Conservation (phyloP, 2,888 invertebrate species). For the Napeogenes sylphis region DNA sequence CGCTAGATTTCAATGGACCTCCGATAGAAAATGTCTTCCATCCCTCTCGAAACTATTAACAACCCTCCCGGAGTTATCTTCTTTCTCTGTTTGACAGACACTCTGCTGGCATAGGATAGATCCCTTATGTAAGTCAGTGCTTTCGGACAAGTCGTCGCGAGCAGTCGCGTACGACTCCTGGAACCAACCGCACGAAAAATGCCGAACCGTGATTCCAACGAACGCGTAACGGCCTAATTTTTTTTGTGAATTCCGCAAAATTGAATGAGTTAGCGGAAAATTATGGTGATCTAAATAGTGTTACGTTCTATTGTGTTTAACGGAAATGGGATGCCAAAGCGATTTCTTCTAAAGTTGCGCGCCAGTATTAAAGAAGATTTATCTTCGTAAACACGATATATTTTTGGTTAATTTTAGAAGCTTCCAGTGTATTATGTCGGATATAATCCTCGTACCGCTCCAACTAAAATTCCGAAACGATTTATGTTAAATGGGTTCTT, state of each 20-base stretch:
- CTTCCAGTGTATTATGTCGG: constrained; percentile 51
- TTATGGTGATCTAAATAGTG: constrained; percentile 35
- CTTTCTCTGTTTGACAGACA: constrained; percentile 58
- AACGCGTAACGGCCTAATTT: constrained; percentile 21
- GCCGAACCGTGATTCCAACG: constrained; percentile 42
- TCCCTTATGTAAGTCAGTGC: constrained; percentile 77
- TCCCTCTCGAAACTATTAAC: constrained; percentile 60
- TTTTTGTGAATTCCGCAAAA: constrained; percentile 34
- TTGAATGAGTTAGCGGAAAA: constrained; percentile 46
- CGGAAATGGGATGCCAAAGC: constrained; percentile 48
- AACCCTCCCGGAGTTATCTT: constrained; percentile 57
- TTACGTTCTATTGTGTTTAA: constrained; percentile 42
- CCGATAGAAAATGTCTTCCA: constrained; percentile 56
- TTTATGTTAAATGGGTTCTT: constrained; percentile 49
- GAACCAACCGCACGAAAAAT: constrained; percentile 44
- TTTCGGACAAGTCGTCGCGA: constrained; percentile 40
- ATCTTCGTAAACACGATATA: constrained; percentile 52
- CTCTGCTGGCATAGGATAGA: constrained; percentile 61
- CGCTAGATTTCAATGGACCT: constrained; percentile 50
- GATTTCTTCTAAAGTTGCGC: constrained; percentile 53
- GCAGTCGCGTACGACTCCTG: constrained; percentile 46
- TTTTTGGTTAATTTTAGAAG: constrained; percentile 52
- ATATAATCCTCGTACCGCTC: constrained; percentile 50
- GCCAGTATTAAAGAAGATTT: constrained; percentile 56
- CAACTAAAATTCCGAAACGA: constrained; percentile 46